Conservation (phyloP, 2,888 invertebrate species). For the Eristalis intricaria region DNA sequence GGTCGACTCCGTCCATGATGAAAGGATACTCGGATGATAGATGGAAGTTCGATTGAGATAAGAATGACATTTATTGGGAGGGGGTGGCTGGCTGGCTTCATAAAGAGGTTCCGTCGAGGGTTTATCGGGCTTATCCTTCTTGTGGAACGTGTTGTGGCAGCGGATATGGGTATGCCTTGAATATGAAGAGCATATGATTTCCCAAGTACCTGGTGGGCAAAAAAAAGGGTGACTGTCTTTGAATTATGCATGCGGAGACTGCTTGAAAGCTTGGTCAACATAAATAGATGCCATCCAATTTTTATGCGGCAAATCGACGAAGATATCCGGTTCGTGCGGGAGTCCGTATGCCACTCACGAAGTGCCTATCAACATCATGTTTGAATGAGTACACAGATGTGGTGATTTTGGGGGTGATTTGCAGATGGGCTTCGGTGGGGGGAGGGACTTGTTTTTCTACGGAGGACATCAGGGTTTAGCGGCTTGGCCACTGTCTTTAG, state of each 20-base stretch:
- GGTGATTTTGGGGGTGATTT: not conserved
- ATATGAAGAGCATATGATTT: not conserved
- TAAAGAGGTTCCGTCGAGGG: not conserved
- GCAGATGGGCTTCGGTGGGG: too few species aligned
- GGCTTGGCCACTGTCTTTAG: too few species aligned
- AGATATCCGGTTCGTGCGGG: too few species aligned
- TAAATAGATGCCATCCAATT: not conserved
- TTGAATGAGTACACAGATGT: not conserved
- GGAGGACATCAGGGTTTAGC: too few species aligned
- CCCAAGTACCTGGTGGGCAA: not conserved
- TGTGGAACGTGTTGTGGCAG: slow-evolving; percentile 15
- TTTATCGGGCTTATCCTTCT: slow-evolving; percentile 2
- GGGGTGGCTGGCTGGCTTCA: slow-evolving; percentile 6
- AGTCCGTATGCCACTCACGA: not conserved
- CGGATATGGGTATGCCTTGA: slow-evolving; percentile 7
- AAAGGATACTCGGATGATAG: slow-evolving; percentile 35
- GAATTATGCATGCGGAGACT: not conserved
- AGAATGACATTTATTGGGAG: slow-evolving; percentile 23
- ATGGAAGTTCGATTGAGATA: slow-evolving; percentile 64
- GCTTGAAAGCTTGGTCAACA: not conserved
- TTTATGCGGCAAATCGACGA: not conserved
- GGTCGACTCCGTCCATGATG: not conserved
- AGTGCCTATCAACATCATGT: not conserved
- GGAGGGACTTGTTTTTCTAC: too few species aligned
- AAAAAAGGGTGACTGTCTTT: not conserved